These are phyloP conservation scores for Dione juno DNA, from an alignment of 2,888 invertebrate genomes.

Conservation along the genomic window DNA sequence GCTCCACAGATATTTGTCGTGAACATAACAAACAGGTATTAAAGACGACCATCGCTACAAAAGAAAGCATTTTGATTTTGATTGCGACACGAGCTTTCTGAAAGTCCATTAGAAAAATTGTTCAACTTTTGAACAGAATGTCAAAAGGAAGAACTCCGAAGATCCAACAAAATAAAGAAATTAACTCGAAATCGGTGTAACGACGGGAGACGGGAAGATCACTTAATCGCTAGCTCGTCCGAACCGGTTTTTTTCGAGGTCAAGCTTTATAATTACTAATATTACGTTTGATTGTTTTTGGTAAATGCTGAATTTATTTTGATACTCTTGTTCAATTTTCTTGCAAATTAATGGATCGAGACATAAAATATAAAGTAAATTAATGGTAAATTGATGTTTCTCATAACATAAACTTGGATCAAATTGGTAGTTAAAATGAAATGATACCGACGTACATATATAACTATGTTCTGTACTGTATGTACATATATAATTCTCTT, in stretches of 20 bases:
- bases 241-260: constrained; percentile 66
- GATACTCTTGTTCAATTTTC: constrained; percentile 12
- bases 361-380: not conserved
- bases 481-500: too few relatives aligned
- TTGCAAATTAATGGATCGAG: not conserved
- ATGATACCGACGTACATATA: not conserved
- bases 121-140: constrained; percentile 58
- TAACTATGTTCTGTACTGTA: too few relatives aligned
- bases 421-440: not conserved
- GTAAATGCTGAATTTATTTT: constrained; percentile 12
- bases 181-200: constrained; percentile 77
- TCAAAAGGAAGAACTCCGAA: constrained; percentile 55
- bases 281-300: constrained; percentile 54
- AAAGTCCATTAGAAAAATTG: constrained; percentile 76
- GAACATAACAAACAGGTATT: constrained; percentile 36
- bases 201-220: constrained; percentile 63
- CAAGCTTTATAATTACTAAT: constrained; percentile 59
- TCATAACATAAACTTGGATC: not conserved
- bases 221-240: constrained; percentile 67
- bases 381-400: not conserved
- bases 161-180: constrained; percentile 76
- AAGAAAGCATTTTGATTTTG: constrained; percentile 56
- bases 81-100: constrained; percentile 53
- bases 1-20: constrained; percentile 33
- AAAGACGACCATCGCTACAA: constrained; percentile 52